Conservation (phyloP, 2,888 invertebrate species). For the Xestia ashworthii region DNA sequence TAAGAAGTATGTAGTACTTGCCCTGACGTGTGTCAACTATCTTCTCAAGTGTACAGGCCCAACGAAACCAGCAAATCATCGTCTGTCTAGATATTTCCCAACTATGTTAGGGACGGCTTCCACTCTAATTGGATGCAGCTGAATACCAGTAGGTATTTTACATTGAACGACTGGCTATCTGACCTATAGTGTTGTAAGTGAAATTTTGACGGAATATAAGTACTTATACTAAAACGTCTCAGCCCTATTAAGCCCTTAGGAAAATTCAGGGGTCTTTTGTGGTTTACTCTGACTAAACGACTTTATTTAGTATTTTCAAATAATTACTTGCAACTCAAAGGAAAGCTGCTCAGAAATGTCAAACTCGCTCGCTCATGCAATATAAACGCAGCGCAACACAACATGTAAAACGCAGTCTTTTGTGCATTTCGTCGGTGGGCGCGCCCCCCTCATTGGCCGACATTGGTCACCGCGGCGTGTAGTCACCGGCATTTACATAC, state of each 20-base stretch:
- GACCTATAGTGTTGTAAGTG: no score
- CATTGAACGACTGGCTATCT: no score
- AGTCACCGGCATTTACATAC: conserved; percentile 17
- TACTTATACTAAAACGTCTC: no score
- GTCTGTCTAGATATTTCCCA: no score
- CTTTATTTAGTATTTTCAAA: neutral
- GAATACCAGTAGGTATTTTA: no score
- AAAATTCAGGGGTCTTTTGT: no score
- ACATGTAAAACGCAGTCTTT: conserved; percentile 52
- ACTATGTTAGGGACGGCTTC: no score
- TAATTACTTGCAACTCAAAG: neutral
- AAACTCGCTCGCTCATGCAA: conserved; percentile 40
- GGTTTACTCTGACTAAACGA: neutral
- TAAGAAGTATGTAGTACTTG: neutral
- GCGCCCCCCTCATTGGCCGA: conserved; percentile 71
- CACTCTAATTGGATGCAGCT: no score
- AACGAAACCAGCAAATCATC: neutral
- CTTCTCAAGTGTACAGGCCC: neutral
- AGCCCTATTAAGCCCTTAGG: no score
- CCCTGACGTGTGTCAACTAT: neutral
- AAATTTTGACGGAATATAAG: no score
- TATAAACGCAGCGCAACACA: conserved; percentile 41
- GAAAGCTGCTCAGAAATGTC: neutral
- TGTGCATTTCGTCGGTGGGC: conserved; percentile 74
- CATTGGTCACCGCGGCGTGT: conserved; percentile 20